Conservation (phyloP, 1,140 invertebrate species). For the Drosophila melanica region DNA sequence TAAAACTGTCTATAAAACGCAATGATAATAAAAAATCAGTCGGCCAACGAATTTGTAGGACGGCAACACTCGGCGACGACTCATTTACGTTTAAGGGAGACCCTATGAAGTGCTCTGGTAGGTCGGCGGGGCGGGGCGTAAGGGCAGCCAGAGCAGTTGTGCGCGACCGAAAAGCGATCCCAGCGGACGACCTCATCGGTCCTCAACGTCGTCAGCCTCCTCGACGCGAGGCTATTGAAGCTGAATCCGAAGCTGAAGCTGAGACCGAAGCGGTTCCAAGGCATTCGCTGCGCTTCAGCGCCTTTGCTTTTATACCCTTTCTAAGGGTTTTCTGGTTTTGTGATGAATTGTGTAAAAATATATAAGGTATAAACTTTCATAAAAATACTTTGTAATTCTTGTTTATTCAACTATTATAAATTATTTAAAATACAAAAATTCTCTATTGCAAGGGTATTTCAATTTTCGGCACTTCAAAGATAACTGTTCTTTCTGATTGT, state of each 20-base stretch:
- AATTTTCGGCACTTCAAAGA: too few species aligned
- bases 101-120: not conserved
- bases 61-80: conserved; percentile 50
- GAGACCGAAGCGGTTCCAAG: conserved; percentile 8
- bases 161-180: conserved; percentile 40
- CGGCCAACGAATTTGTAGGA: conserved; percentile 49
- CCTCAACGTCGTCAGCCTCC: too few species aligned
- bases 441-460: too few species aligned
- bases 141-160: not conserved
- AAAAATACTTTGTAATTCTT: too few species aligned
- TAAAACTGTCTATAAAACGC: conserved; percentile 82
- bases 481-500: too few species aligned
- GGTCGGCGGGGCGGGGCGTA: not conserved
- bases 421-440: too few species aligned
- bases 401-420: too few species aligned
- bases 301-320: conserved; percentile 25
- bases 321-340: too few species aligned
- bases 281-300: conserved; percentile 50
- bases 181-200: conserved; percentile 33
- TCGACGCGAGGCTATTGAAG: conserved; percentile 18
- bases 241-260: conserved; percentile 14
- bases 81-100: conserved; percentile 59
- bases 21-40: conserved; percentile 77
- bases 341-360: too few species aligned
- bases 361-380: too few species aligned